These are phyloP conservation scores for Pelecanus crispus DNA, from an alignment of 2,113 vertebrate genomes.

Conservation along the genomic window DNA sequence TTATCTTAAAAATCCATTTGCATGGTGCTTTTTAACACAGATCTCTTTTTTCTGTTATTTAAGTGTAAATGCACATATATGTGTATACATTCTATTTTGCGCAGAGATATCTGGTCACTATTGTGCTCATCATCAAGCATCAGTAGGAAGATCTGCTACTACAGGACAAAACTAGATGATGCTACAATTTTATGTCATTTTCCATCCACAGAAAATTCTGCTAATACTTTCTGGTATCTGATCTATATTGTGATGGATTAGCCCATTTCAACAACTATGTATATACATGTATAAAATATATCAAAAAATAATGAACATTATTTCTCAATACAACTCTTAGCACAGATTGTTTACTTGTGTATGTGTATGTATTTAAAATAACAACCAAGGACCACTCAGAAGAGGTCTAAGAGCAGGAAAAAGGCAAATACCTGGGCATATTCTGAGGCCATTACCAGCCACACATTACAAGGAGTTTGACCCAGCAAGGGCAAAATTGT, in stretches of 20 bases:
- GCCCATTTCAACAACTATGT: not conserved
- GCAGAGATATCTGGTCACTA: not conserved
- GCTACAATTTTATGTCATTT: not conserved
- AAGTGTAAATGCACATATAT: not conserved
- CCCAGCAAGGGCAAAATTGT: not conserved
- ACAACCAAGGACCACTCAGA: not conserved
- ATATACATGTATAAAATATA: not conserved
- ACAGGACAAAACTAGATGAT: not conserved
- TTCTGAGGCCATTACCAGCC: not conserved
- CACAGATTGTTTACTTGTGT: not conserved
- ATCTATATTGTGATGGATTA: not conserved
- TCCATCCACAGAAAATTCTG: not conserved
- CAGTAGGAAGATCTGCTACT: not conserved
- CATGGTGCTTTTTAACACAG: not conserved
- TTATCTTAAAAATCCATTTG: not conserved
- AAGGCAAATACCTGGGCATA: not conserved
- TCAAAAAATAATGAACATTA: accelerated
- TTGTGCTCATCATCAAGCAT: not conserved
- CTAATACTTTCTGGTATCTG: not conserved
- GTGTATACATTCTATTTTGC: not conserved
- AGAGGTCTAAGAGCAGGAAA: not conserved
- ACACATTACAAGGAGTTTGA: not conserved
- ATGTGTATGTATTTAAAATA: not conserved
- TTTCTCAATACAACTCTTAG: not conserved
- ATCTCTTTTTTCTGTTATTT: not conserved